Conservation (phyloP, 1,140 invertebrate species). For the Drosophila sulfurigaster region DNA sequence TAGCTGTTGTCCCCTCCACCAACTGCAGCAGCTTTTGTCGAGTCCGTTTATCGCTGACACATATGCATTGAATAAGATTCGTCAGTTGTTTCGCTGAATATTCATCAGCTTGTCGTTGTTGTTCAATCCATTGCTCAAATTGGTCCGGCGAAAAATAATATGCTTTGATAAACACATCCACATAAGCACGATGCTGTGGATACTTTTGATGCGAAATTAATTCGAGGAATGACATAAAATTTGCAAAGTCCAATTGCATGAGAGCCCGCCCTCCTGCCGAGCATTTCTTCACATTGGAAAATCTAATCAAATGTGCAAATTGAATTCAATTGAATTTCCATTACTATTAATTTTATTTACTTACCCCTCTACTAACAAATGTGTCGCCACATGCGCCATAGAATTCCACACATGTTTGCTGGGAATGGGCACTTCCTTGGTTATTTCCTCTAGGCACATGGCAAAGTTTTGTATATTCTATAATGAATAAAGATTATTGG, state of each 20-base stretch:
- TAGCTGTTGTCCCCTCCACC: slow-evolving; percentile 83
- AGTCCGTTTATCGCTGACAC: slow-evolving; percentile 94
- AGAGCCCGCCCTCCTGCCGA: slow-evolving; percentile 97
- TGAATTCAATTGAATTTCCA: background rate
- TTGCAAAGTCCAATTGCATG: slow-evolving; percentile 99
- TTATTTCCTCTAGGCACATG: slow-evolving; percentile 90
- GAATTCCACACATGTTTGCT: slow-evolving; percentile 93
- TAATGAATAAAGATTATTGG: slow-evolving; percentile 50
- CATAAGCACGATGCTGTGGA: slow-evolving; percentile 94
- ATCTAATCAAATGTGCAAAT: slow-evolving; percentile 86
- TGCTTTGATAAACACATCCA: slow-evolving; percentile 98
- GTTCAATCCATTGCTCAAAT: slow-evolving; percentile 95
- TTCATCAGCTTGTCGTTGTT: slow-evolving; percentile 89
- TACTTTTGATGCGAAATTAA: slow-evolving; percentile 93
- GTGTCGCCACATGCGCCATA: slow-evolving; percentile 92
- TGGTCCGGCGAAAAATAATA: slow-evolving; percentile 96
- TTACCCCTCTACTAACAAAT: slow-evolving; percentile 96
- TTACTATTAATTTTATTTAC: slow-evolving; percentile 13
- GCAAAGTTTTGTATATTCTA: slow-evolving; percentile 93
- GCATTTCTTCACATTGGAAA: slow-evolving; percentile 96
- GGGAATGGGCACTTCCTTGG: slow-evolving; percentile 89
- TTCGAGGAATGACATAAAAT: slow-evolving; percentile 96
- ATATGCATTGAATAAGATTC: slow-evolving; percentile 93
- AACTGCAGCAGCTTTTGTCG: slow-evolving; percentile 90
- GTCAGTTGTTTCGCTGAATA: slow-evolving; percentile 95